Evolutionary conservation across 2,888 invertebrate species (phyloP).

Genomic region (Aethes cnicana): DNA sequence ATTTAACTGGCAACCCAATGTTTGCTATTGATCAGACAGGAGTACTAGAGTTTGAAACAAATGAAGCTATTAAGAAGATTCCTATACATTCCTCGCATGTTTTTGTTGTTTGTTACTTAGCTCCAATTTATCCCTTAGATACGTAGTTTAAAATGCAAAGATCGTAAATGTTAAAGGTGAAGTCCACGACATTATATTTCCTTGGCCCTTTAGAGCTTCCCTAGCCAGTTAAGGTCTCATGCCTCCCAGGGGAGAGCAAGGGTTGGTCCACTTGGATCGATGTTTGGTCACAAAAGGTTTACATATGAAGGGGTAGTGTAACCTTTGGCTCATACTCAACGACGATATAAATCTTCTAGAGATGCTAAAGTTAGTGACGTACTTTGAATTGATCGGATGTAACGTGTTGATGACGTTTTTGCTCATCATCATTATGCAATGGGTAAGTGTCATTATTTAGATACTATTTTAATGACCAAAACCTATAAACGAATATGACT

Average conservation of each 20-base stretch:
- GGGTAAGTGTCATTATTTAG: no score
- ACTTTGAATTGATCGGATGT: neutral
- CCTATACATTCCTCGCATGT: slow-evolving; percentile 2
- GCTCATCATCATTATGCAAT: no score
- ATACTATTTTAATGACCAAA: no score
- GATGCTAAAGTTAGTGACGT: neutral
- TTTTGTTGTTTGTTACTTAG: neutral
- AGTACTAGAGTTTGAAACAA: slow-evolving; percentile 18
- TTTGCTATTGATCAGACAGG: slow-evolving; percentile 19
- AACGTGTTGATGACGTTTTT: no score
- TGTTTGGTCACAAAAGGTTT: slow-evolving; percentile 25
- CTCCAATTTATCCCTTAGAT: slow-evolving; percentile 7
- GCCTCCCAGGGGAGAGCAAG: slow-evolving; percentile 18
- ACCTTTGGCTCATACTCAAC: slow-evolving; percentile 2
- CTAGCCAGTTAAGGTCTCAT: slow-evolving; percentile 16
- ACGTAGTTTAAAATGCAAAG: slow-evolving; percentile 26
- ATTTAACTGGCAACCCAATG: slow-evolving; percentile 26
- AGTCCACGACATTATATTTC: slow-evolving; percentile 16
- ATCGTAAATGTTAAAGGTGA: slow-evolving; percentile 24
- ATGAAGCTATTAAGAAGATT: slow-evolving; percentile 19
- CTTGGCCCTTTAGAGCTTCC: slow-evolving; percentile 7
- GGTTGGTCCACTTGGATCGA: slow-evolving; percentile 25
- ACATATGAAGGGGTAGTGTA: neutral
- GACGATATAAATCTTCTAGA: neutral
- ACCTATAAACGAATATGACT: no score